Conservation (phyloP, 2,797 vertebrate genomes). For the Tragopan temminckii region DNA sequence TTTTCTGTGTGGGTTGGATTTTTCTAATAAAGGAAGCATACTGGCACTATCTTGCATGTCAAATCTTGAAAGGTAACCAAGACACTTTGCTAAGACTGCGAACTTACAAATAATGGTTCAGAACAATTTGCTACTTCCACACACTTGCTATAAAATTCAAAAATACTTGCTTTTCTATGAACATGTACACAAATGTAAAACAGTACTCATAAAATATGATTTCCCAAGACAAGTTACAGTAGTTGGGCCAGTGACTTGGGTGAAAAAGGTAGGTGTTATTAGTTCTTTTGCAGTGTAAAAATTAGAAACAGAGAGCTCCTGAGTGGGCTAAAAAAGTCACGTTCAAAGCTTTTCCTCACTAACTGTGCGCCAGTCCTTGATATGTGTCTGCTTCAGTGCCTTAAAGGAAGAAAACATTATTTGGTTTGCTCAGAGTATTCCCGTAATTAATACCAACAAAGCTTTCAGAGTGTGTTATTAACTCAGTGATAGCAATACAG, state of each 20-base stretch:
- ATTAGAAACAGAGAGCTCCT: neutral
- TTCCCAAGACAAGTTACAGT: neutral
- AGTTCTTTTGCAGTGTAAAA: neutral
- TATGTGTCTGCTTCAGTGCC: neutral
- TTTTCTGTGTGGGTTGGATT: neutral
- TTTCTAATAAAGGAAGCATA: neutral
- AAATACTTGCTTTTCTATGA: neutral
- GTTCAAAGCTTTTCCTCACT: neutral
- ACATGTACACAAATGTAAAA: neutral
- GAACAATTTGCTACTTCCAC: neutral
- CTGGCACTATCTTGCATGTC: accelerated
- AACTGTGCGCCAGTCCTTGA: neutral
- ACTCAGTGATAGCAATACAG: neutral
- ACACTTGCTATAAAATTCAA: neutral
- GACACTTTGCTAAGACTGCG: neutral
- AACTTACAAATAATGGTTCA: neutral
- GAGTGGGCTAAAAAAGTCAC: neutral
- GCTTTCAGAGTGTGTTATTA: constrained; percentile 10
- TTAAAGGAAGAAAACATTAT: neutral
- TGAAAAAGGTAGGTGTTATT: neutral
- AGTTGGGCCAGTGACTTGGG: neutral
- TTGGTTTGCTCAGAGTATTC: constrained; percentile 1
- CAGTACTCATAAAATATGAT: neutral
- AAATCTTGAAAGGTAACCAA: neutral
- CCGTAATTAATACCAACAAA: constrained; percentile 41